phyloP scores from a whole-genome alignment of 2,113 vertebrate species.

The Eretmochelys imbricata region DNA sequence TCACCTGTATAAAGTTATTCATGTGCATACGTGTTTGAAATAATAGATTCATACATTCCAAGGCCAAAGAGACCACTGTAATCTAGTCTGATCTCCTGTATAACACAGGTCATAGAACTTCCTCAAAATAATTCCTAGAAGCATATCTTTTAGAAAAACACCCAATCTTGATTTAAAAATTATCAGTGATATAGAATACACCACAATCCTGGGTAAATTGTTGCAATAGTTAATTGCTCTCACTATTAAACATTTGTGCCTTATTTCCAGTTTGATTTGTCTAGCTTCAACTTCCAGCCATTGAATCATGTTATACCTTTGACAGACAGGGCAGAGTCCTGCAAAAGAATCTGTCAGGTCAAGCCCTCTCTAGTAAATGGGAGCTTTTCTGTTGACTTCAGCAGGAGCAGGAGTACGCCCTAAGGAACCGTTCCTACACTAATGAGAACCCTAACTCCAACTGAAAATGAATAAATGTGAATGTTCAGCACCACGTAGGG shows the following conservation, averaged over 20 bases:
- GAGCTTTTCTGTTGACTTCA: background rate
- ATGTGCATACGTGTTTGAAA: background rate
- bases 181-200: background rate
- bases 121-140: background rate
- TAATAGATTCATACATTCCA: background rate
- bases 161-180: background rate
- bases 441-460: background rate
- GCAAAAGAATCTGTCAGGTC: background rate
- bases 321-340: background rate
- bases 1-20: background rate
- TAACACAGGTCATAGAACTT: background rate
- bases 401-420: accelerated
- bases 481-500: background rate
- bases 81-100: background rate
- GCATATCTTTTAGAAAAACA: background rate
- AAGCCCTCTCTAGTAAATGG: background rate
- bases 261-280: background rate
- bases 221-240: background rate
- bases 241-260: background rate
- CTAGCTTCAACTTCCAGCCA: background rate
- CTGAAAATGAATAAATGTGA: background rate
- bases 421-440: background rate
- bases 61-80: background rate
- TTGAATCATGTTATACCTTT: background rate
- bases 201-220: background rate